Conservation (phyloP, 2,113 vertebrate species). For the Mirza zaza region DNA sequence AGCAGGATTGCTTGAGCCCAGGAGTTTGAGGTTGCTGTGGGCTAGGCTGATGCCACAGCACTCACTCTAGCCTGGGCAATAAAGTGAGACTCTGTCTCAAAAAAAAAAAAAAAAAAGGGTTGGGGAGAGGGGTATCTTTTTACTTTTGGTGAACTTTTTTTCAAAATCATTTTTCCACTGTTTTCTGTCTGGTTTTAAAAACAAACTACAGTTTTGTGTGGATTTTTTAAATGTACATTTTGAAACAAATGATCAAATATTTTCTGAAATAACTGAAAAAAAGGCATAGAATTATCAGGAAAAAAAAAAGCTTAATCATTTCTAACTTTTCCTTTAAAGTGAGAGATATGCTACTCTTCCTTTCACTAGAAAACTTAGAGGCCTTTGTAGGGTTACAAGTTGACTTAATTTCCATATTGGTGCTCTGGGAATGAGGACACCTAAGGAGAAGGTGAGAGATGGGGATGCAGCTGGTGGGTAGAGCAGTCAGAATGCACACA, state of each 20-base stretch:
- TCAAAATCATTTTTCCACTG: constrained; percentile 54
- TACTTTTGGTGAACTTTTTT: constrained; percentile 72
- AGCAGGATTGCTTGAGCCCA: no score
- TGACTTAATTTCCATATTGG: neutral
- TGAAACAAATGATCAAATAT: constrained; percentile 84
- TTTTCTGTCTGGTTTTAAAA: constrained; percentile 76
- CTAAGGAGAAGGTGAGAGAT: neutral
- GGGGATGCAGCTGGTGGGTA: neutral
- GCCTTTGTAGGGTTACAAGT: neutral
- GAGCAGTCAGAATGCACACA: neutral
- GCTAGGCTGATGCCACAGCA: no score
- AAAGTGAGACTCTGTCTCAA: no score
- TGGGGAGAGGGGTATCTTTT: constrained; percentile 38
- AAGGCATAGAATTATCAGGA: constrained; percentile 83
- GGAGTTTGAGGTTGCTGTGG: no score
- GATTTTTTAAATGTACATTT: constrained; percentile 82
- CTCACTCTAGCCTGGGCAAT: no score
- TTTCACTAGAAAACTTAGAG: neutral
- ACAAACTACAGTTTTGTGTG: constrained; percentile 82
- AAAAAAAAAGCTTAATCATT: neutral
- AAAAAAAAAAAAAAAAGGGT: no score
- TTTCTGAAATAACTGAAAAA: constrained; percentile 88
- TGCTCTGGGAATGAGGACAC: neutral
- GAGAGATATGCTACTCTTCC: neutral
- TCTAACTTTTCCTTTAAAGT: neutral